phyloP scores from a whole-genome alignment of 1,140 invertebrate species.

The Drosophila insularis region DNA sequence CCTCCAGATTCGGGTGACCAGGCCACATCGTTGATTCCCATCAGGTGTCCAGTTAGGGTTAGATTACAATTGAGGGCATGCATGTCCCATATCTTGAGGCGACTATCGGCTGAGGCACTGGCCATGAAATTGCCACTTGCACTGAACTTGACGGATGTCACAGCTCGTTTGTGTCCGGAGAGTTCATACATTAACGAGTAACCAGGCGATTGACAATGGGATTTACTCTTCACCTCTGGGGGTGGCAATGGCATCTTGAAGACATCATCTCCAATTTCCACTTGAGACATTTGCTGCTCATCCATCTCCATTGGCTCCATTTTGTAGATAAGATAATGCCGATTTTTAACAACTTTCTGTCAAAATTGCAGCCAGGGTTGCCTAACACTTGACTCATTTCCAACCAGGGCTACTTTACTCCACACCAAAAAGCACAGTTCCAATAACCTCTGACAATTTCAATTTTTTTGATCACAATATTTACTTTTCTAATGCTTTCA shows the following conservation, averaged over 20 bases:
- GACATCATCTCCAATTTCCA: not conserved
- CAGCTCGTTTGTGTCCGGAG: conserved; percentile 25
- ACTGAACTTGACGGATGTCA: conserved; percentile 45
- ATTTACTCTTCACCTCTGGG: not conserved
- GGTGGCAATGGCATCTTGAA: conserved; percentile 42
- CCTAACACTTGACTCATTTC: no score
- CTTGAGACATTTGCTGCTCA: not conserved
- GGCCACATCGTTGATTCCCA: conserved; percentile 55
- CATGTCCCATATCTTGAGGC: conserved; percentile 52
- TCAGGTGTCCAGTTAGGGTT: conserved; percentile 35
- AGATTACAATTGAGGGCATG: conserved; percentile 1
- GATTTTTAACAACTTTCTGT: no score
- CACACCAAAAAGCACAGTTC: no score
- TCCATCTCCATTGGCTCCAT: not conserved
- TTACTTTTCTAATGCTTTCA: not conserved
- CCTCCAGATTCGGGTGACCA: conserved; percentile 34
- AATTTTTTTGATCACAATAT: not conserved
- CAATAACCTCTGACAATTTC: no score
- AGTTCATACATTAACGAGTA: conserved; percentile 33
- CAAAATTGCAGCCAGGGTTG: no score
- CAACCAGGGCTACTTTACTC: no score
- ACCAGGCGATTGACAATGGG: conserved; percentile 11
- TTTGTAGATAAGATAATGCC: not conserved
- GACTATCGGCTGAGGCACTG: conserved; percentile 47
- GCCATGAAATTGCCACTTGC: conserved; percentile 32